Evolutionary conservation across 2,797 vertebrate species (phyloP).

Genomic region (Siniperca obscura): DNA sequence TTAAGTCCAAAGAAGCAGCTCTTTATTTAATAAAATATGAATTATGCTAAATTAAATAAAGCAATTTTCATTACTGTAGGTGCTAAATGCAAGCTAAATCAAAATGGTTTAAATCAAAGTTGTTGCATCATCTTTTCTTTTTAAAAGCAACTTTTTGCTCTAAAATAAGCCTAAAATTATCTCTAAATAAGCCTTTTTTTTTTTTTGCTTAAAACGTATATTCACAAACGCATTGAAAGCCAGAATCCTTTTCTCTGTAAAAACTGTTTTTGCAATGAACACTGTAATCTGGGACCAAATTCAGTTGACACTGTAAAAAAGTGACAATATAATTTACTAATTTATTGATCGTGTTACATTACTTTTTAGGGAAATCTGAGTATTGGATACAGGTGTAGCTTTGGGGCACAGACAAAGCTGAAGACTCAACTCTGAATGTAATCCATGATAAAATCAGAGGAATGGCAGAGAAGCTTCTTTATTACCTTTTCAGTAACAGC

Average conservation of each 20-base stretch:
- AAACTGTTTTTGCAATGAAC: background rate
- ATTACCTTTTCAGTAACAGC: constrained; percentile 91
- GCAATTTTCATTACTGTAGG: background rate
- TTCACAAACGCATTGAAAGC: background rate
- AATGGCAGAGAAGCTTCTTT: background rate
- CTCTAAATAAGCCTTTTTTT: background rate
- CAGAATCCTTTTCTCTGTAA: background rate
- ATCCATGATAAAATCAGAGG: background rate
- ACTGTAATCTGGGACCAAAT: background rate
- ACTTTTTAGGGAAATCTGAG: background rate
- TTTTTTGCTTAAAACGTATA: too few species aligned
- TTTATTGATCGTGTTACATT: background rate
- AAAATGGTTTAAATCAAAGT: background rate
- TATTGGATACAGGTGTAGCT: background rate
- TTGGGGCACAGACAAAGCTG: background rate
- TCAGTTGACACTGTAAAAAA: background rate
- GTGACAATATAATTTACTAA: background rate
- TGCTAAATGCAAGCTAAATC: background rate
- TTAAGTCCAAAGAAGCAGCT: background rate
- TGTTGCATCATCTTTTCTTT: background rate
- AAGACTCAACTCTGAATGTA: background rate
- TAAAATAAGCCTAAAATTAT: background rate
- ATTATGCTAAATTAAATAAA: background rate
- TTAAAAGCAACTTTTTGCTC: background rate
- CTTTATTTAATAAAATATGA: background rate